Evolutionary conservation across 2,113 vertebrate genomes (phyloP).

Genomic region (Notechis scutatus): DNA sequence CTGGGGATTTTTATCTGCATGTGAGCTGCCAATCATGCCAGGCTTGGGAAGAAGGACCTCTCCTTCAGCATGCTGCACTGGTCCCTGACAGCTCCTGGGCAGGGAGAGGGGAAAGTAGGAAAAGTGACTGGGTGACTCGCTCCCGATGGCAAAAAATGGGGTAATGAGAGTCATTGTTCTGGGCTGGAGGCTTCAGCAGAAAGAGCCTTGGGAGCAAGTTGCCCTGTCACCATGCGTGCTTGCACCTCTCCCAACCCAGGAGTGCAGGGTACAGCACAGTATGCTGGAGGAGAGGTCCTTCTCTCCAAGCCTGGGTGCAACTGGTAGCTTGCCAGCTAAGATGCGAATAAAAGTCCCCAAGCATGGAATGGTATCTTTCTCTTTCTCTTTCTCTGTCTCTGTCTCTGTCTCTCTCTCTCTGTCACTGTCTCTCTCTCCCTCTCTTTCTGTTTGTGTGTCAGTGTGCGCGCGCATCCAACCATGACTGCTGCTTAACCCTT

Average conservation of each 20-base stretch:
- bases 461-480: fast-evolving
- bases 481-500: background rate
- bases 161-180: no score
- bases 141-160: background rate
- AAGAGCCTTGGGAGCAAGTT: background rate
- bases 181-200: no score
- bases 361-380: background rate
- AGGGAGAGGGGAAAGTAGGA: background rate
- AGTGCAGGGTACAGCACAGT: background rate
- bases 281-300: background rate
- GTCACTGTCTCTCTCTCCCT: no score
- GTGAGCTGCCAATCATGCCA: background rate
- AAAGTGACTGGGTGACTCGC: background rate
- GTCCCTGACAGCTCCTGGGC: background rate
- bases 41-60: background rate
- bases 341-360: background rate
- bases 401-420: no score
- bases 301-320: background rate
- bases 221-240: background rate
- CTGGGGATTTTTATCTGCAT: no score
- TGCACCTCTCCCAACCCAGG: background rate
- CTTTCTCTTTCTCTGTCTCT: no score
- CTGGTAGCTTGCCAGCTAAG: background rate
- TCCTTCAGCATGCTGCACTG: background rate
- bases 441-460: background rate